A percentile compares a stretch with the other conserved stretches of the same genome.
Conservation (phyloP, 2,113 vertebrate species). For the Prionailurus viverrinus region DNA sequence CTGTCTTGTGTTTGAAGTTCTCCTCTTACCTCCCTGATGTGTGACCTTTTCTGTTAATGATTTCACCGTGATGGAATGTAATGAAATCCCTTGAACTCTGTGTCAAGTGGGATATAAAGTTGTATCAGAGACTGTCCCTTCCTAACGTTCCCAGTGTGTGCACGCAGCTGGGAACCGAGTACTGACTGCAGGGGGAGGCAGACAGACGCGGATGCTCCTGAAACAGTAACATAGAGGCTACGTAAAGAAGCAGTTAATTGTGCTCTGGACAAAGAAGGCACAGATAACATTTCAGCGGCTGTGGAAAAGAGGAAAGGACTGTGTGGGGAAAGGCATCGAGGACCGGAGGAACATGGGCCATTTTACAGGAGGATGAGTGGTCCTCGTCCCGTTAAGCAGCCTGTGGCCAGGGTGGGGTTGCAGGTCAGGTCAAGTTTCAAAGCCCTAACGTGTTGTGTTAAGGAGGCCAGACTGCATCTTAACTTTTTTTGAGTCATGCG, state of each 20-base stretch:
- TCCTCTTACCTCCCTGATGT: not conserved
- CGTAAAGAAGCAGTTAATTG: not conserved
- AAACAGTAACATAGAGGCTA: not conserved
- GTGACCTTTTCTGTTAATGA: not conserved
- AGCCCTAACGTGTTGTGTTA: not conserved
- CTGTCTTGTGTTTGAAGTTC: not conserved
- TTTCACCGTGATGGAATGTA: not conserved
- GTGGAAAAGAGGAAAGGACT: not conserved
- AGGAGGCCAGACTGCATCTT: not conserved
- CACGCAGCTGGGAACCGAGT: not conserved
- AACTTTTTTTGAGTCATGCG: not conserved
- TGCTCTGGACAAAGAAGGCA: not conserved
- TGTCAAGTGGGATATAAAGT: not conserved
- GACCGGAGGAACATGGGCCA: not conserved
- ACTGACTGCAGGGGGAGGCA: accelerated
- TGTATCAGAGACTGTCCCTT: not conserved
- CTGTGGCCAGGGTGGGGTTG: too few species aligned
- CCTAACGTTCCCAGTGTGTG: not conserved
- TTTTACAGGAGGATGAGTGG: not conserved
- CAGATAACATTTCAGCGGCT: not conserved
- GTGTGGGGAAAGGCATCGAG: not conserved
- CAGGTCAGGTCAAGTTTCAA: not conserved
- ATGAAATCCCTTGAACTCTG: not conserved
- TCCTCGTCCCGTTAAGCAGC: not conserved
- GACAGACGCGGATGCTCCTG: not conserved